Percentiles rank a stretch among this genome's conserved stretches.
phyloP scores from a whole-genome alignment of 2,888 invertebrate species.

The Eugnorisma glareosa region DNA sequence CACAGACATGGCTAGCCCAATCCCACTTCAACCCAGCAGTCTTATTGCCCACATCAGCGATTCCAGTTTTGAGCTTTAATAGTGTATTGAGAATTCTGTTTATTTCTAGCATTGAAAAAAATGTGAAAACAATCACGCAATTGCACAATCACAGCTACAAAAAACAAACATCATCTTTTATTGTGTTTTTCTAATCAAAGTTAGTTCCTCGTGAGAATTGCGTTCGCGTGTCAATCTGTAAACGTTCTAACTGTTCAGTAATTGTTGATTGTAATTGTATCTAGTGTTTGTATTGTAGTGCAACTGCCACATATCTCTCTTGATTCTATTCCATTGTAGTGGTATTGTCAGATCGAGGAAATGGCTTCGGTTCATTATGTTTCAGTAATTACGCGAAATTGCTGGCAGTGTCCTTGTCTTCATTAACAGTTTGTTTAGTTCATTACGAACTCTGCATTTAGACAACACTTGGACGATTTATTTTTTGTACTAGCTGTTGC shows the following conservation, averaged over 20 bases:
- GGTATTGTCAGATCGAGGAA: not conserved
- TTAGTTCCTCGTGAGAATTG: slow-evolving; percentile 41
- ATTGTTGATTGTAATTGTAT: slow-evolving; percentile 46
- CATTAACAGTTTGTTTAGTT: not conserved
- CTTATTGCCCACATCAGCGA: not conserved
- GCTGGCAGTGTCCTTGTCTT: not conserved
- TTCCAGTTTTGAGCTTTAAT: not conserved
- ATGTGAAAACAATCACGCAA: not conserved
- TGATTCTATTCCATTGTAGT: slow-evolving; percentile 9
- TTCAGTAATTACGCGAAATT: not conserved
- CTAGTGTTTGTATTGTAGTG: too few relatives aligned
- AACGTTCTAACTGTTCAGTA: slow-evolving; percentile 36
- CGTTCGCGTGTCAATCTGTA: slow-evolving; percentile 49
- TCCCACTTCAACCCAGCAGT: not conserved
- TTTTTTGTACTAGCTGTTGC: too few relatives aligned
- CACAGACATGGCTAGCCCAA: not conserved
- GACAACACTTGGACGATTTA: not conserved
- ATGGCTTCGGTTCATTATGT: not conserved
- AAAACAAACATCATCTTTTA: slow-evolving; percentile 2
- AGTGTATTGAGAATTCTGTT: not conserved
- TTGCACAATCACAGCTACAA: slow-evolving; percentile 9
- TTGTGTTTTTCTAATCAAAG: slow-evolving; percentile 30
- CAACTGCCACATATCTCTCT: slow-evolving; percentile 15
- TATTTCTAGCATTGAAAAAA: not conserved
- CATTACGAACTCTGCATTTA: not conserved